phyloP scores from a whole-genome alignment of 1,140 invertebrate species.

The Cepaea nemoralis region DNA sequence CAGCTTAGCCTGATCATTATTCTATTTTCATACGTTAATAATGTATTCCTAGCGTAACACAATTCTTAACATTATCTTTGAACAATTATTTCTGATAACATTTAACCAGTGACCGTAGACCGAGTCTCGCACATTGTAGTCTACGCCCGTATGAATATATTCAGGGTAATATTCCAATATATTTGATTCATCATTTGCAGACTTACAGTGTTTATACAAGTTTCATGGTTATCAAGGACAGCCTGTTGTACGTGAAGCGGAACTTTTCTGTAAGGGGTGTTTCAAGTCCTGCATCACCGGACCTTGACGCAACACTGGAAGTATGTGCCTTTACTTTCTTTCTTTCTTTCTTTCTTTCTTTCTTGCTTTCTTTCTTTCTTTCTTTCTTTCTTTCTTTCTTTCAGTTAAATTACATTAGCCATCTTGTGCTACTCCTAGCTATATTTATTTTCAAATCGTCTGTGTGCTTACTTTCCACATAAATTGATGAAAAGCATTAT shows the following conservation, averaged over 20 bases:
- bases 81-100: neutral
- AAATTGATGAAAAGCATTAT: no score
- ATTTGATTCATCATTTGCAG: neutral
- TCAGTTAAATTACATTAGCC: no score
- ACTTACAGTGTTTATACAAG: constrained; percentile 38
- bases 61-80: neutral
- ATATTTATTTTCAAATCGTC: no score
- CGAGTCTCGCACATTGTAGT: neutral
- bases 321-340: neutral
- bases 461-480: no score
- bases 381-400: no score
- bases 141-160: neutral
- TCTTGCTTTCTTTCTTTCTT: no score
- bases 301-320: neutral
- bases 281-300: neutral
- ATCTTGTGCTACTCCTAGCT: no score
- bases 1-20: no score
- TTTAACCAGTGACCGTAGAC: neutral
- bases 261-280: constrained; percentile 7
- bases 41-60: neutral
- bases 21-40: neutral
- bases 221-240: constrained; percentile 6
- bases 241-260: neutral
- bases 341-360: no score
- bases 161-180: neutral